A percentile compares a stretch with the other conserved stretches of the same genome.
Evolutionary conservation across 2,797 vertebrate genomes (phyloP).

Genomic region (Hippoglossus hippoglossus): DNA sequence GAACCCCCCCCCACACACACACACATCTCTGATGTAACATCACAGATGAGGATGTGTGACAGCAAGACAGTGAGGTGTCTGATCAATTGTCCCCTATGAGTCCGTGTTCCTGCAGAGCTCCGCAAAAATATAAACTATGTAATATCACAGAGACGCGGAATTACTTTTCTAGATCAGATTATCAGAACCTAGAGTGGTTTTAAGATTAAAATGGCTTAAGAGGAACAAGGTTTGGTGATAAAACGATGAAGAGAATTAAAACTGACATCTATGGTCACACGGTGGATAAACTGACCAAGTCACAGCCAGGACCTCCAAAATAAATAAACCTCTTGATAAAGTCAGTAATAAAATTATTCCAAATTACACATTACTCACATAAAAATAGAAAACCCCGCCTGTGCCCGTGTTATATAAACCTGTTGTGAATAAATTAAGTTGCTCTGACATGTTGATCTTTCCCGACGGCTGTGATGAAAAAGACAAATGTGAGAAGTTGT

Average conservation of each 20-base stretch:
- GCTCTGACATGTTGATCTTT: slow-evolving; percentile 4
- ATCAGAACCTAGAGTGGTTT: slow-evolving; percentile 8
- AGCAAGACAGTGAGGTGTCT: slow-evolving; percentile 7
- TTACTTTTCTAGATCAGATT: slow-evolving; percentile 1
- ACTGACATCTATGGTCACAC: not conserved
- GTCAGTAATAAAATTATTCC: not conserved
- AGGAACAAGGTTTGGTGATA: not conserved
- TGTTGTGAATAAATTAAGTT: slow-evolving; percentile 4
- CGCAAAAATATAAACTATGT: not conserved
- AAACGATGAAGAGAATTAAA: not conserved
- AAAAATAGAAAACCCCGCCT: too few relatives aligned
- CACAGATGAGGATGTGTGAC: slow-evolving; percentile 22
- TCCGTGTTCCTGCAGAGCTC: not conserved
- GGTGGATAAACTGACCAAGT: not conserved
- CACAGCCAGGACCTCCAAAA: not conserved
- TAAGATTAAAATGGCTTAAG: slow-evolving; percentile 8
- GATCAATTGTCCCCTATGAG: slow-evolving; percentile 6
- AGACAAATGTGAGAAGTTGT: not conserved
- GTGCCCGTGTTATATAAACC: not conserved
- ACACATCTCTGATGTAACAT: slow-evolving; percentile 12
- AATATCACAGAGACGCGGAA: slow-evolving; percentile 9
- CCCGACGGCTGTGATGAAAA: not conserved
- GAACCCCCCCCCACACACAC: too few relatives aligned
- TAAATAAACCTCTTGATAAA: not conserved
- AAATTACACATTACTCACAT: slow-evolving; percentile 2